Evolutionary conservation across 2,113 vertebrate genomes (phyloP).

Genomic region (Camelus dromedarius): DNA sequence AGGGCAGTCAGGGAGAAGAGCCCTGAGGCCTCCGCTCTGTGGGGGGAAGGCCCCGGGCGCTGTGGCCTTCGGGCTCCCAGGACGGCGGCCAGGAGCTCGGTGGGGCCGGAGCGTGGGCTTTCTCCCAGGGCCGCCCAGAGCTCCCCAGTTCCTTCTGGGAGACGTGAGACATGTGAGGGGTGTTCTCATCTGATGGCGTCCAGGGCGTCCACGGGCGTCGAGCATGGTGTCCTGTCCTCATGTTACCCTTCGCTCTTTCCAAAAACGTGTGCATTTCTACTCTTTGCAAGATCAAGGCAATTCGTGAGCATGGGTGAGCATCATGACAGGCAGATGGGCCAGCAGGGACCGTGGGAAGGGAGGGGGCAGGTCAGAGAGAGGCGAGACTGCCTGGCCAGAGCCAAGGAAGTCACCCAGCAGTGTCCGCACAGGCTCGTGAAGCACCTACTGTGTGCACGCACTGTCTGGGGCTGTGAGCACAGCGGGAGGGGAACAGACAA

Average conservation of each 20-base stretch:
- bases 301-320: not conserved
- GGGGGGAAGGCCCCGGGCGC: not conserved
- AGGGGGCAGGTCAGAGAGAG: not conserved
- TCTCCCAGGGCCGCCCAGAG: not conserved
- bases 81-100: not conserved
- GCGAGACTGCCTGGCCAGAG: rapidly evolving
- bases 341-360: not conserved
- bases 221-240: rapidly evolving
- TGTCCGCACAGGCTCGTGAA: not conserved
- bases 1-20: not conserved
- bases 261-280: not conserved
- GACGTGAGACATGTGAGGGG: not conserved
- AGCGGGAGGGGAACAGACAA: too few species aligned
- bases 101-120: not conserved
- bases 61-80: not conserved
- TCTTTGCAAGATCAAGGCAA: not conserved
- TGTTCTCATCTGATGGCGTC: not conserved
- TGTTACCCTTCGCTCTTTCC: not conserved
- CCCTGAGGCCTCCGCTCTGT: rapidly evolving
- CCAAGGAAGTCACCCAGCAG: not conserved
- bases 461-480: not conserved
- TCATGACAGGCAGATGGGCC: not conserved
- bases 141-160: not conserved
- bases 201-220: rapidly evolving
- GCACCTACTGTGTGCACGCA: rapidly evolving